These are phyloP conservation scores for Euspilapteryx auroguttella DNA, from an alignment of 2,888 invertebrate genomes.

Conservation along the genomic window DNA sequence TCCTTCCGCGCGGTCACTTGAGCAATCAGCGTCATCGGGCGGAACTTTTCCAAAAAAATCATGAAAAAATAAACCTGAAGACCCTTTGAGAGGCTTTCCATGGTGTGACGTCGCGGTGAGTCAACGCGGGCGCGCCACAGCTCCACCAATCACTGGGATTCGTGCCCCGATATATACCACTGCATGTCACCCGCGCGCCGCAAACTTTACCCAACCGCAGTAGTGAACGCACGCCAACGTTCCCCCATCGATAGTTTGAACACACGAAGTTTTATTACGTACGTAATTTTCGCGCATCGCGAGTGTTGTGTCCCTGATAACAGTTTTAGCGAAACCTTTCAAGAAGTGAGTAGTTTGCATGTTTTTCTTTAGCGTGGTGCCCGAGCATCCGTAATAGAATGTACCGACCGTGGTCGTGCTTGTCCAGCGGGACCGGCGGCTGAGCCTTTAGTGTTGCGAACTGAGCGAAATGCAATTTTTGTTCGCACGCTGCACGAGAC, in stretches of 20 bases:
- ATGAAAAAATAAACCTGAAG: neutral
- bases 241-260: too few species aligned
- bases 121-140: conserved; percentile 27
- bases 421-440: too few species aligned
- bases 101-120: conserved; percentile 26
- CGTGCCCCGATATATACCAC: conserved; percentile 34
- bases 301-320: conserved; percentile 18
- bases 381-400: too few species aligned
- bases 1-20: too few species aligned
- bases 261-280: conserved; percentile 15
- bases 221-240: conserved; percentile 1
- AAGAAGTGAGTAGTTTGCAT: conserved; percentile 26
- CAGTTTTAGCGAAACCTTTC: conserved; percentile 11
- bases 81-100: conserved; percentile 22
- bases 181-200: conserved; percentile 18
- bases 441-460: too few species aligned
- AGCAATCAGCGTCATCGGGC: too few species aligned
- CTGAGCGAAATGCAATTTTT: too few species aligned
- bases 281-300: conserved; percentile 13
- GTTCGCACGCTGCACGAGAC: too few species aligned
- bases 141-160: conserved; percentile 23
- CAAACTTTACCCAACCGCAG: conserved; percentile 18
- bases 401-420: too few species aligned
- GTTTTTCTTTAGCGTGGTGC: conserved; percentile 6
- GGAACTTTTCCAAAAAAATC: conserved; percentile 1